These are phyloP conservation scores for Oryctolagus cuniculus DNA, from an alignment of 2,113 vertebrate genomes.

Conservation along the genomic window DNA sequence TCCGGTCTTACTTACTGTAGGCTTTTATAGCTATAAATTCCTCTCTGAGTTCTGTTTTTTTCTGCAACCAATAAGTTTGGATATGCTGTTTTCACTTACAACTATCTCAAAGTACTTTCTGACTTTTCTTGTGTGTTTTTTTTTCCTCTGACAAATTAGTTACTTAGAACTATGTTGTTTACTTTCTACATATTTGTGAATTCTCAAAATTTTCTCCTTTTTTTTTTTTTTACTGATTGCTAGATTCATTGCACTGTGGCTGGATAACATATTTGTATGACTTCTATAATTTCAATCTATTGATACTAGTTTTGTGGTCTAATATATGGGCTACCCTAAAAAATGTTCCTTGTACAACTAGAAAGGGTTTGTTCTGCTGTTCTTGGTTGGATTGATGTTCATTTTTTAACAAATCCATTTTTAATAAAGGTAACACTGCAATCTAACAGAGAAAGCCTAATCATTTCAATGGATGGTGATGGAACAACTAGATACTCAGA, in stretches of 20 bases:
- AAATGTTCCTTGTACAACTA: not conserved
- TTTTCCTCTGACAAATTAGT: not conserved
- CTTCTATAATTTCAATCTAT: constrained; percentile 36
- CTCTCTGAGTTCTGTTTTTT: not conserved
- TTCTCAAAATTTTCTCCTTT: not conserved
- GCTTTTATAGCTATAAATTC: not conserved
- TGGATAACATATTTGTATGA: not conserved
- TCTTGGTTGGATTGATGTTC: not conserved
- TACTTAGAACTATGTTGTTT: constrained; percentile 10
- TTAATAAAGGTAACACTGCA: not conserved
- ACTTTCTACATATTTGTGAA: not conserved
- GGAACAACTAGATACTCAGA: not conserved
- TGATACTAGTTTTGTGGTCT: constrained; percentile 2
- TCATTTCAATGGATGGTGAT: not conserved
- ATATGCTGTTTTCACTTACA: not conserved
- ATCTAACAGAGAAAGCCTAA: not conserved
- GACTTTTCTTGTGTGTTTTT: not conserved
- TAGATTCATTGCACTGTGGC: not conserved
- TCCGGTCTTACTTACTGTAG: not conserved
- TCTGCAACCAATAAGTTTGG: not conserved
- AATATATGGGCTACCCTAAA: not conserved
- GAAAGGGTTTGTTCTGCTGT: not conserved
- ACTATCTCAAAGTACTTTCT: not conserved
- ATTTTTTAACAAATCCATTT: not conserved
- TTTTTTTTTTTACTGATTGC: not conserved